Evolutionary conservation across 2,888 invertebrate species (phyloP).

Genomic region (Sicus ferrugineus): DNA sequence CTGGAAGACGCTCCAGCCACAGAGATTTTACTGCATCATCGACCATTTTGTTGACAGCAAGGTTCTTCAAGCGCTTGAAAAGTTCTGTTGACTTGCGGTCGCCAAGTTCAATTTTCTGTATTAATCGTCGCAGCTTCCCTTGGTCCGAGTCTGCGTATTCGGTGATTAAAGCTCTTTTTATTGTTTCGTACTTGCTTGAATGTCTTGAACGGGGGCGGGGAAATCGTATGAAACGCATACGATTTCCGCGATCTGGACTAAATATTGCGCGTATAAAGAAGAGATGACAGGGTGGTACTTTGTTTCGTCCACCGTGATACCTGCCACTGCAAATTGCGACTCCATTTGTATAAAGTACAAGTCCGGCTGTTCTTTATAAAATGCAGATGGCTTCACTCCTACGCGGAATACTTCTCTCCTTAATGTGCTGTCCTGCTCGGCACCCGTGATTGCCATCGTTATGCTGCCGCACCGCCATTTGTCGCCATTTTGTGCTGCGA

Average conservation of each 20-base stretch:
- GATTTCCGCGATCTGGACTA: no score
- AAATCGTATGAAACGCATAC: no score
- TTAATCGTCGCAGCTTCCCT: conserved; percentile 23
- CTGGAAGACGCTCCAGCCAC: conserved; percentile 26
- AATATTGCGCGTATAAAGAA: not conserved
- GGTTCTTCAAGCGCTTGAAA: conserved; percentile 31
- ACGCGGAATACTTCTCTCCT: no score
- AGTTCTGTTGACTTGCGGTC: conserved; percentile 29
- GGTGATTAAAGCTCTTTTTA: conserved; percentile 24
- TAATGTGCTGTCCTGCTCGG: no score
- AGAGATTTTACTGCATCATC: conserved; percentile 25
- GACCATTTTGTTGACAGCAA: conserved; percentile 15
- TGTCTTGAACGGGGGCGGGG: not conserved
- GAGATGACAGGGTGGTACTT: not conserved
- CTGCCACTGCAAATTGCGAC: no score
- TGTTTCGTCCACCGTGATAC: conserved; percentile 7
- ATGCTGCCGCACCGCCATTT: no score
- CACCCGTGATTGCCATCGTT: no score
- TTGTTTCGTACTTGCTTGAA: conserved; percentile 18
- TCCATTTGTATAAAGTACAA: no score
- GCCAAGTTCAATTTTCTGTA: conserved; percentile 26
- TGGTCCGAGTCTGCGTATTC: conserved; percentile 32
- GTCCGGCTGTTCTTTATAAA: no score
- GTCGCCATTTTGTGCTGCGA: no score
- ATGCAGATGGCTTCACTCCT: no score